phyloP scores from a whole-genome alignment of 2,113 vertebrate species.

The Arenaria interpres region DNA sequence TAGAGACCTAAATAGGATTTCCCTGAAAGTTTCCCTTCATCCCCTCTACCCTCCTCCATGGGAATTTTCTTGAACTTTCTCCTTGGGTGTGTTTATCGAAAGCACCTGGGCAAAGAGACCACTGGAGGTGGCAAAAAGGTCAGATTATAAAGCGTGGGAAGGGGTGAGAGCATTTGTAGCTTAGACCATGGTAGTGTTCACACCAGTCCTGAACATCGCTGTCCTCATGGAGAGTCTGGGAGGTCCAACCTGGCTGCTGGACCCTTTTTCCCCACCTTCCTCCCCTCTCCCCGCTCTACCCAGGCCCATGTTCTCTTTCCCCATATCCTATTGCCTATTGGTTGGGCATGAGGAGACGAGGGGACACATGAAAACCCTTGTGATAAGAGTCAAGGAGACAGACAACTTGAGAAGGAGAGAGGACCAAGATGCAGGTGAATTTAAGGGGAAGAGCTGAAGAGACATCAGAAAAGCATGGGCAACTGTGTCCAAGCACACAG shows the following conservation, averaged over 20 bases:
- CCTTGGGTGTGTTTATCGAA: not conserved
- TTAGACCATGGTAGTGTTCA: not conserved
- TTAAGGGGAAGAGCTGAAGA: not conserved
- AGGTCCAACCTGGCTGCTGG: rapidly evolving
- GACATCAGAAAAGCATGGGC: not conserved
- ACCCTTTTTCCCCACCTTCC: not conserved
- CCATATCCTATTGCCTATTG: not conserved
- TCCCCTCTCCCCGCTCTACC: rapidly evolving
- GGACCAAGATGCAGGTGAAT: not conserved
- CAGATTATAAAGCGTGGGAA: not conserved
- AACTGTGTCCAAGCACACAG: not conserved
- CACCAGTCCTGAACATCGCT: not conserved
- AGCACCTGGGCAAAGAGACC: not conserved
- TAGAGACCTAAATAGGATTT: not conserved
- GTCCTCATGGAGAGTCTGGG: not conserved
- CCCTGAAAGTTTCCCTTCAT: not conserved
- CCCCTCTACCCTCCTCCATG: not conserved
- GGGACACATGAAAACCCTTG: not conserved
- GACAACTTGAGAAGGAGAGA: not conserved
- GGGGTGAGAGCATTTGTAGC: not conserved
- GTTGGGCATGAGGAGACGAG: not conserved
- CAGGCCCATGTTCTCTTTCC: not conserved
- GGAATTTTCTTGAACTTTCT: not conserved
- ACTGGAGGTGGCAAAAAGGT: not conserved
- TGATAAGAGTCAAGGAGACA: not conserved